These are phyloP conservation scores for Cephus pulcher DNA, from an alignment of 2,888 invertebrate genomes.

Conservation along the genomic window DNA sequence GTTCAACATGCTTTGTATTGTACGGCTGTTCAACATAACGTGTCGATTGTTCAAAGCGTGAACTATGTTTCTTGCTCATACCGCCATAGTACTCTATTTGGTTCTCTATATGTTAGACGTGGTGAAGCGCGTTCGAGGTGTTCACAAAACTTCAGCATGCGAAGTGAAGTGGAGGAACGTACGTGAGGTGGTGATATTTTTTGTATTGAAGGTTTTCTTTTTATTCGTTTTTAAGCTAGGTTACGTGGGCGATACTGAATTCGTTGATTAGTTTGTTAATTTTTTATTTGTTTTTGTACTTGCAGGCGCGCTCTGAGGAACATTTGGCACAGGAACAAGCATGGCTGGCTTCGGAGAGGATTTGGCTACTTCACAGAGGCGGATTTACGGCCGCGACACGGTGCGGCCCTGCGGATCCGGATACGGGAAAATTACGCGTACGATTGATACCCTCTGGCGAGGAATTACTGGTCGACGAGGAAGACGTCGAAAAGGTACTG, in stretches of 20 bases:
- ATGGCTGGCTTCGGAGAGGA: slow-evolving; percentile 80
- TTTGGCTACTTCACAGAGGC: slow-evolving; percentile 94
- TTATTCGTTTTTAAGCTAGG: background rate
- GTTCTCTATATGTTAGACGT: slow-evolving; percentile 28
- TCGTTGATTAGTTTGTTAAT: background rate
- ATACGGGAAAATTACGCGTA: slow-evolving; percentile 78
- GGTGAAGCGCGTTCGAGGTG: slow-evolving; percentile 6
- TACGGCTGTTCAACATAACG: slow-evolving; percentile 6
- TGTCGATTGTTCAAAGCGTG: slow-evolving; percentile 19
- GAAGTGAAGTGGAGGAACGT: background rate
- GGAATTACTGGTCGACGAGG: slow-evolving; percentile 90
- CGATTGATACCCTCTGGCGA: slow-evolving; percentile 86
- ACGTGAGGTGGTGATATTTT: background rate
- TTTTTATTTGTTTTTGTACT: slow-evolving; percentile 27
- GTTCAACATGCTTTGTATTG: background rate
- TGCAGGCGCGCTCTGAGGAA: slow-evolving; percentile 78
- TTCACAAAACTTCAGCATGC: background rate
- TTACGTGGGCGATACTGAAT: background rate
- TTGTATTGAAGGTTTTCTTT: background rate
- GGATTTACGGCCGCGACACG: slow-evolving; percentile 86
- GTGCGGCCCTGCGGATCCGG: slow-evolving; percentile 62
- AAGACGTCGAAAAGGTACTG: slow-evolving; percentile 91
- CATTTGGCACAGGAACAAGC: slow-evolving; percentile 75
- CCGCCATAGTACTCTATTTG: slow-evolving; percentile 28
- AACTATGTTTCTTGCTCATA: slow-evolving; percentile 29